Evolutionary conservation across 2,797 vertebrate species (phyloP).

Genomic region (Gambusia yucatana): DNA sequence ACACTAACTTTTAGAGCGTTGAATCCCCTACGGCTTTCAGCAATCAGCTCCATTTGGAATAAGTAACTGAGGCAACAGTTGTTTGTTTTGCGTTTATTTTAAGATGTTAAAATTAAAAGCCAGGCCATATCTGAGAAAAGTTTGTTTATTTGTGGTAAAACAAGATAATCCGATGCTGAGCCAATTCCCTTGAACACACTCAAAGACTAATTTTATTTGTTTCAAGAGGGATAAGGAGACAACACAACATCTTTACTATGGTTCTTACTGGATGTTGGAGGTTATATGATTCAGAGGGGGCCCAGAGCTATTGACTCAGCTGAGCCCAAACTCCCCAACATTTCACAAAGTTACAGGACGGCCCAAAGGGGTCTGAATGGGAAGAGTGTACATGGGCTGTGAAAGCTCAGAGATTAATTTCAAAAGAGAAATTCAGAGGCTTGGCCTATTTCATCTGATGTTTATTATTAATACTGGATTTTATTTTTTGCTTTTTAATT

Average conservation of each 20-base stretch:
- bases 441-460: constrained; percentile 8
- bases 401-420: constrained; percentile 6
- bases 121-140: background rate
- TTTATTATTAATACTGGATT: constrained; percentile 3
- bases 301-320: constrained; percentile 75
- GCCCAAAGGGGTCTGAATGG: constrained; percentile 8
- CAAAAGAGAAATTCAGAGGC: constrained; percentile 2
- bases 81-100: constrained; percentile 15
- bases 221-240: constrained; percentile 59
- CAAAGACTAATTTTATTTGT: constrained; percentile 63
- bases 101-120: constrained; percentile 17
- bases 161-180: constrained; percentile 24
- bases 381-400: constrained; percentile 27
- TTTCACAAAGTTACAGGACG: constrained; percentile 15
- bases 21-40: background rate
- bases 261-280: constrained; percentile 56
- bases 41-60: background rate
- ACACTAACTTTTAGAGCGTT: background rate
- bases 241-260: constrained; percentile 57
- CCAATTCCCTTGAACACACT: constrained; percentile 51
- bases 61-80: background rate
- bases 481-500: background rate
- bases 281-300: constrained; percentile 52
- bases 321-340: constrained; percentile 54
- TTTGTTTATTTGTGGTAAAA: constrained; percentile 52